Conservation (phyloP, 2,888 invertebrate genomes). For the Conops quadrifasciatus region DNA sequence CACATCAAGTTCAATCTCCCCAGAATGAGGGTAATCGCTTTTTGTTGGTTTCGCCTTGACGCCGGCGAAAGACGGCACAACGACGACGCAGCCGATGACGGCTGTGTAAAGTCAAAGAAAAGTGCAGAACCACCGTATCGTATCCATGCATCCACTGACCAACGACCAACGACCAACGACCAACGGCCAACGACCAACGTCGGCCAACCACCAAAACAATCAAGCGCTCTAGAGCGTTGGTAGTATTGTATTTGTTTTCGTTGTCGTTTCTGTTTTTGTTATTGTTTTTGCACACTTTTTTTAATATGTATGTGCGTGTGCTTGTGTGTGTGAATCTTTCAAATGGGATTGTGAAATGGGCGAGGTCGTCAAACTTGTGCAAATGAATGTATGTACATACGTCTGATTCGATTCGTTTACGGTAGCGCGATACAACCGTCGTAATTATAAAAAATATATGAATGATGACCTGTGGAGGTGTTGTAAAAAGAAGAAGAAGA, state of each 20-base stretch:
- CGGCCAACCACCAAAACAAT: no score
- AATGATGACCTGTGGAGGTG: no score
- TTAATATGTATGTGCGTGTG: no score
- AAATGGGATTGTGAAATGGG: no score
- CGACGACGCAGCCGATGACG: background rate
- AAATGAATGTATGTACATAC: background rate
- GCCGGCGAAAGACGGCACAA: background rate
- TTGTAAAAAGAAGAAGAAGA: no score
- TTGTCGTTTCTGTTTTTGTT: no score
- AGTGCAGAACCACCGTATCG: background rate
- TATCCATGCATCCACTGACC: slow-evolving; percentile 4
- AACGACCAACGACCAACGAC: background rate
- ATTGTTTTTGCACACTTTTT: no score
- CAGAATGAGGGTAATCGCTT: slow-evolving; percentile 42
- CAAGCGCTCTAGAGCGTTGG: no score
- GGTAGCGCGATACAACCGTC: background rate
- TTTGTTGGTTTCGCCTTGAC: slow-evolving; percentile 35
- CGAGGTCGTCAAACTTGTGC: background rate
- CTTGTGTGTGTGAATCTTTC: no score
- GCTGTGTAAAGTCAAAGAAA: background rate
- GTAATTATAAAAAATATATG: no score
- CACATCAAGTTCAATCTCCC: slow-evolving; percentile 41
- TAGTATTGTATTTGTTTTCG: no score
- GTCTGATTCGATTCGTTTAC: background rate
- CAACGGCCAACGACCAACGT: background rate